Conservation (phyloP, 2,888 invertebrate genomes). For the Zootermopsis nevadensis region DNA sequence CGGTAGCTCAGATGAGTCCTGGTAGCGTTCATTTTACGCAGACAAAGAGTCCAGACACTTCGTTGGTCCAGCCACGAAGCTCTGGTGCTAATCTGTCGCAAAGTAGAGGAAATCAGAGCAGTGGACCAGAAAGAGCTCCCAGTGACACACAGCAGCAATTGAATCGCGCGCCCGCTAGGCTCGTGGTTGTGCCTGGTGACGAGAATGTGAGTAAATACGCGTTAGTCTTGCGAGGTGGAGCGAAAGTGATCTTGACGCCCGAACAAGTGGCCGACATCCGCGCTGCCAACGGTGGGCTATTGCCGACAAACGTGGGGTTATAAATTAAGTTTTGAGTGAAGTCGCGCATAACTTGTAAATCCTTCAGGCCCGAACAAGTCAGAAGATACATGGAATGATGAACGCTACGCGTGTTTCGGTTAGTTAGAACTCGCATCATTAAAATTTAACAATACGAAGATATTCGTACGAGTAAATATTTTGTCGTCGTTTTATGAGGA, state of each 20-base stretch:
- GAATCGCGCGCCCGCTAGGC: neutral
- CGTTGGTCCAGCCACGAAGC: neutral
- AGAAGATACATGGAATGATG: no score
- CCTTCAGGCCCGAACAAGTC: no score
- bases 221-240: slow-evolving; percentile 61
- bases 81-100: neutral
- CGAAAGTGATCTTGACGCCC: slow-evolving; percentile 61
- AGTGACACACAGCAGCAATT: neutral
- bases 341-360: no score
- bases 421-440: no score
- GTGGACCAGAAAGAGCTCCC: neutral
- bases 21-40: neutral
- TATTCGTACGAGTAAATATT: no score
- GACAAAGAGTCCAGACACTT: neutral
- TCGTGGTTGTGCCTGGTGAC: slow-evolving; percentile 11
- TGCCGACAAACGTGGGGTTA: slow-evolving; percentile 44
- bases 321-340: neutral
- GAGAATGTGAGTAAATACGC: slow-evolving; percentile 57
- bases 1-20: neutral
- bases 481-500: no score
- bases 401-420: no score
- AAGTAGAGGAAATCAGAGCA: no score
- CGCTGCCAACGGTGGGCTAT: slow-evolving; percentile 62
- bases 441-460: no score
- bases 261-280: slow-evolving; percentile 63